Base-by-base conservation (phyloP, 1,140 invertebrate species). In the Drosophila biarmipes region DNA sequence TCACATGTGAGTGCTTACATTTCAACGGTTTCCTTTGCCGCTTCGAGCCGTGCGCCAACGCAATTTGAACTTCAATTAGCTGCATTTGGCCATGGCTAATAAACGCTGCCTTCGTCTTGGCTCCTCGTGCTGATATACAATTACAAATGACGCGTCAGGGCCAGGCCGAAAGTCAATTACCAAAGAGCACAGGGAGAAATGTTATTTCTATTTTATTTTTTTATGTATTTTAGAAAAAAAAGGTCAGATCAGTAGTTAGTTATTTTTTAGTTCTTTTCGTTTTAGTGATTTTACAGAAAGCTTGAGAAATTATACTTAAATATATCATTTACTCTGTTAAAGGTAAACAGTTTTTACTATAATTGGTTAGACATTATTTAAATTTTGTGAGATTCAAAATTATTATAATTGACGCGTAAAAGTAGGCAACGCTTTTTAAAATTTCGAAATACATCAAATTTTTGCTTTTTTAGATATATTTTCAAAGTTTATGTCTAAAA, bases 111-210 rank as follows among this genome's bases (percentile, higher is more conserved):
- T 46, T 61, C 35, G 34, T 63, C 46, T 14, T 29, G 8, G 17
- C 15, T 55, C 55, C 49, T 21, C 52, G 55, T 54, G 71, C 40
- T 66, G 51, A 78, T 82, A 84, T 87, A 84, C 84, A 89, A 77
- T 89, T 89, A 89, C 84, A 89, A 89, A 87, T 87, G 84, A 87
- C 75, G 84, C 82, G 78, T 85, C 81, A 85, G 75, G 63, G 75
- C 82, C 82, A 86, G 82, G 80, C 79, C 84, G 71, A 87, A 89
- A 89, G 84, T 89, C 84, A 89, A 89, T 89, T 89, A 89, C 86
- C 67, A 78, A 29, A 11, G 15, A 37, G 35, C 42, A 63, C 57
- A 49, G 59, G 4, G 4, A 42, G 12, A 53, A 63, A n/a, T 15
- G 8, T 12, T 2, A 4, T 15, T 7, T 15, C 5, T 21, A 14